Percentiles rank a stretch among this genome's conserved stretches.
Conservation (phyloP, 2,113 vertebrate genomes). For the Platichthys stellatus region DNA sequence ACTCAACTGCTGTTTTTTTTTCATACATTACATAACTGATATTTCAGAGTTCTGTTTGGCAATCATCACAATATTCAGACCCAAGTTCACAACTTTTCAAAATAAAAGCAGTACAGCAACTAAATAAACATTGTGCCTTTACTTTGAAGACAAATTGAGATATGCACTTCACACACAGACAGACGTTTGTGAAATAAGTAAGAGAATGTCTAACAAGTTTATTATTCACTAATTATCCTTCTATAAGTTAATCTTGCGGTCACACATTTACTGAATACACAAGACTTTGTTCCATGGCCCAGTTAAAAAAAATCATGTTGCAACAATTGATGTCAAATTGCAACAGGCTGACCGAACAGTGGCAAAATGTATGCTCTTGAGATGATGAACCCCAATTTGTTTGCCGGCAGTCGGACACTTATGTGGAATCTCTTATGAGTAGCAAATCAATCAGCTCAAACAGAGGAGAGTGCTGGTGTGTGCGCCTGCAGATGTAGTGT, state of each 20-base stretch:
- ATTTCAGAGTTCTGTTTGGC: no score
- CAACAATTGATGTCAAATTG: constrained; percentile 27
- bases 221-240: constrained; percentile 24
- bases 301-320: constrained; percentile 44
- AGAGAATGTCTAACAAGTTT: constrained; percentile 31
- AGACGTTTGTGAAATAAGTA: no score
- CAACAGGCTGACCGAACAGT: constrained; percentile 45
- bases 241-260: constrained; percentile 22
- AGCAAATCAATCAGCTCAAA: constrained; percentile 57
- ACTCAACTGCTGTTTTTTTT: no score
- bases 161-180: no score
- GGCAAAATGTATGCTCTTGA: constrained; percentile 48
- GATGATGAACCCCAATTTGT: constrained; percentile 61
- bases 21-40: no score
- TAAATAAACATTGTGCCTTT: not conserved
- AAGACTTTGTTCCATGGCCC: constrained; percentile 38
- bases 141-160: not conserved
- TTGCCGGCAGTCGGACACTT: constrained; percentile 27
- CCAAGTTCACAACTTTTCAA: not conserved
- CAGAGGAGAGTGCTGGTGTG: constrained; percentile 28
- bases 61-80: not conserved
- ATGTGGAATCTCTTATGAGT: constrained; percentile 55
- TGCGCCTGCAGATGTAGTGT: constrained; percentile 34
- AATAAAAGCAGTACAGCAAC: not conserved
- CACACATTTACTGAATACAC: constrained; percentile 41